Evolutionary conservation across 53 echinoderm and acorn worm genomes (phyloP).

Genomic region (Echinarachnius parma): DNA sequence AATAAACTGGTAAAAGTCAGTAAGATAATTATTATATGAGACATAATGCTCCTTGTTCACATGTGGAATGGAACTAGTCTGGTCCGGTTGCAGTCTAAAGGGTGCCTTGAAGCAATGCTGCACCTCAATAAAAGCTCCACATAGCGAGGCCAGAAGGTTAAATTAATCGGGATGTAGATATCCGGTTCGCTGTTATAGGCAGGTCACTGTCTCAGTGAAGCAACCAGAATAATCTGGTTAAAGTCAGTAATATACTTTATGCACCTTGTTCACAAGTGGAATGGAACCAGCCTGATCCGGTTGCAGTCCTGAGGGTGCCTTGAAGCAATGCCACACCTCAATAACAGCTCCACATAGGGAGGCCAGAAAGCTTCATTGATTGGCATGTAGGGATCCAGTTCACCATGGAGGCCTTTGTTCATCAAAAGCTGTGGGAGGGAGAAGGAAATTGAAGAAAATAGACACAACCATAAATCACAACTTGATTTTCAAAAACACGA

Average conservation of each 20-base stretch:
- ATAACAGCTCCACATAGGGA: conserved; percentile 83
- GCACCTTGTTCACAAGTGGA: conserved; percentile 48
- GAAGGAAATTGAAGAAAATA: neutral
- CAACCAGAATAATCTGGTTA: no score
- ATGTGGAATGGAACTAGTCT: conserved; percentile 72
- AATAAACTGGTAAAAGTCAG: no score
- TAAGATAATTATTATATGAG: no score
- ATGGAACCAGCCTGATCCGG: conserved; percentile 59
- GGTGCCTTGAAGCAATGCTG: conserved; percentile 63
- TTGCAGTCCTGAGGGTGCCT: conserved; percentile 77
- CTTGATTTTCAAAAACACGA: no score
- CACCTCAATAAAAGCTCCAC: conserved; percentile 74
- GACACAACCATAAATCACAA: no score
- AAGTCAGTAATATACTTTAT: no score
- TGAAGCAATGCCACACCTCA: conserved; percentile 74
- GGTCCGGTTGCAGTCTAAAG: conserved; percentile 60
- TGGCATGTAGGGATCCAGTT: conserved; percentile 62
- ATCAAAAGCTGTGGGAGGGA: conserved; percentile 68
- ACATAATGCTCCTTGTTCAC: no score
- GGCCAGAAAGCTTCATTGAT: conserved; percentile 85
- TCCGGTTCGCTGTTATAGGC: no score
- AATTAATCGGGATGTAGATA: conserved; percentile 29
- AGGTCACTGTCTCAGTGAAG: no score
- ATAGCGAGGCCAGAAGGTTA: conserved; percentile 78
- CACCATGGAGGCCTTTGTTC: conserved; percentile 72